Evolutionary conservation across 2,888 invertebrate species (phyloP).

Genomic region (Scaptodrosophila latifasciaeformis): DNA sequence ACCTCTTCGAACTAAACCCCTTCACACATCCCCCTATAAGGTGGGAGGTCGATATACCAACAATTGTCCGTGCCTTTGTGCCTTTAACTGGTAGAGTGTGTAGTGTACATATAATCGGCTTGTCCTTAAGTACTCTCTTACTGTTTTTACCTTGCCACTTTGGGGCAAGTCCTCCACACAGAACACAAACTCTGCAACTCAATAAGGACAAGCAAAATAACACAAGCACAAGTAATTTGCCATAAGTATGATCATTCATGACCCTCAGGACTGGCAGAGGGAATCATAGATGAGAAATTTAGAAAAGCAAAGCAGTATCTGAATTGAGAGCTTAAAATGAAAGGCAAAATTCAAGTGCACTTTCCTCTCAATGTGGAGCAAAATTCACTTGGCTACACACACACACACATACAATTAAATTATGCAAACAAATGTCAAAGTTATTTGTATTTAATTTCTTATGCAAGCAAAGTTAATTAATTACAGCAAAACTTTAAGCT

Average conservation of each 20-base stretch:
- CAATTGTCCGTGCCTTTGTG: too few relatives aligned
- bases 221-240: not conserved
- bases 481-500: constrained; percentile 49
- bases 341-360: constrained; percentile 21
- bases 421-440: constrained; percentile 61
- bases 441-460: constrained; percentile 64
- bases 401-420: constrained; percentile 52
- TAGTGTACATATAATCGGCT: too few relatives aligned
- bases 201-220: not conserved
- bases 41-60: too few relatives aligned
- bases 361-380: too few relatives aligned
- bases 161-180: not conserved
- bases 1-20: too few relatives aligned
- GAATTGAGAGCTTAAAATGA: constrained; percentile 1
- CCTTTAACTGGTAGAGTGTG: too few relatives aligned
- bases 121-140: too few relatives aligned
- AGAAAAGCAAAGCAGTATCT: too few relatives aligned
- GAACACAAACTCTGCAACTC: constrained; percentile 1
- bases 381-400: constrained; percentile 44
- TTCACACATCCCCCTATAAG: too few relatives aligned
- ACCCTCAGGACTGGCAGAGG: not conserved
- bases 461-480: constrained; percentile 64
- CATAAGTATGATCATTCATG: too few relatives aligned
- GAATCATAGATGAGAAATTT: not conserved
- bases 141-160: not conserved